These are phyloP conservation scores for Nowickia ferox DNA, from an alignment of 2,888 invertebrate genomes.

Conservation along the genomic window DNA sequence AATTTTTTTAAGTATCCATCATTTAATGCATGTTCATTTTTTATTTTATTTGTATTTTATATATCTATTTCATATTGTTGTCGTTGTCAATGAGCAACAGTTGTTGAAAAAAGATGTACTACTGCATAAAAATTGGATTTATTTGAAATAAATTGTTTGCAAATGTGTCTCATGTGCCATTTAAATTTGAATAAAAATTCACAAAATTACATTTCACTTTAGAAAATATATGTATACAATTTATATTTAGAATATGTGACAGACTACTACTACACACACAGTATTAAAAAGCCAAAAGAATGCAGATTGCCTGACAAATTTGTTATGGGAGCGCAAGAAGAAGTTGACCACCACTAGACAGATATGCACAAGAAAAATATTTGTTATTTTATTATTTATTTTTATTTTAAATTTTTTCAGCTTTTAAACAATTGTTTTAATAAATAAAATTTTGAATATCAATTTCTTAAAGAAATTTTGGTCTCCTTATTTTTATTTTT, in stretches of 20 bases:
- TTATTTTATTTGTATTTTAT: not conserved
- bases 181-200: constrained; percentile 43
- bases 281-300: not conserved
- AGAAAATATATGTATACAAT: not conserved
- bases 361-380: no score
- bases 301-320: not conserved
- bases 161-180: constrained; percentile 60
- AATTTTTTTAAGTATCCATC: not conserved
- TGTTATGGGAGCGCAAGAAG: not conserved
- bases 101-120: constrained; percentile 1
- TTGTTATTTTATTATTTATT: no score
- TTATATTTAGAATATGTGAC: not conserved
- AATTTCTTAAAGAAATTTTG: no score
- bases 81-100: constrained; percentile 34
- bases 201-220: constrained; percentile 40
- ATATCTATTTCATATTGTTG: not conserved
- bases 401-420: no score
- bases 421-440: no score
- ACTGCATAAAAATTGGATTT: constrained; percentile 37
- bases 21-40: not conserved
- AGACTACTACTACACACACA: not conserved
- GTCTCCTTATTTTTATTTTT: no score
- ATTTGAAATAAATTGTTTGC: constrained; percentile 56
- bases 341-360: not conserved
- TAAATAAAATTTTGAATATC: no score